Percentiles rank a stretch among this genome's conserved stretches.
These are phyloP conservation scores for Alentia gelatinosa DNA, from an alignment of 2,888 invertebrate species.

Conservation along the genomic window DNA sequence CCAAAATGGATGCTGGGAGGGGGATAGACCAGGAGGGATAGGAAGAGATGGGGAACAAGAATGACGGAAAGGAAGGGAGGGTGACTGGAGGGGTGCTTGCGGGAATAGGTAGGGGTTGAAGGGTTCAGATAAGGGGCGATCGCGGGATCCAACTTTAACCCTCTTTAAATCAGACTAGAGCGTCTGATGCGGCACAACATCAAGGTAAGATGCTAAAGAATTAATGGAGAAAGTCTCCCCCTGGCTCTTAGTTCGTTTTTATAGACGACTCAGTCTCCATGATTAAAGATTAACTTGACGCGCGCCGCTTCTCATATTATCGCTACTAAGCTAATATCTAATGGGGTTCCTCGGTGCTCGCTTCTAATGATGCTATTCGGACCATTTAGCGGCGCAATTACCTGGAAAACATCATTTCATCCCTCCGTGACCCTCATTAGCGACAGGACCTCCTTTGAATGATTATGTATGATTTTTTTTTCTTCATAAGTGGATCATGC, in stretches of 20 bases:
- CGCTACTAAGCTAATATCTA: slow-evolving; percentile 40
- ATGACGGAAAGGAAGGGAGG: background rate
- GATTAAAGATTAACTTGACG: slow-evolving; percentile 36
- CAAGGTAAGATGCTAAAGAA: slow-evolving; percentile 35
- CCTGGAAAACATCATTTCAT: slow-evolving; percentile 45
- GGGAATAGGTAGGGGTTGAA: background rate
- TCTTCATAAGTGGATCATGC: slow-evolving; percentile 24
- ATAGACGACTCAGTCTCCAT: background rate
- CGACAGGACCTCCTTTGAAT: slow-evolving; percentile 1
- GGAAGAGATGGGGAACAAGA: background rate
- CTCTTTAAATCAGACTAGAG: slow-evolving; percentile 7
- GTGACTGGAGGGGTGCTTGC: background rate
- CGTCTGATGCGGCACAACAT: background rate
- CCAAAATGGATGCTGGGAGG: background rate
- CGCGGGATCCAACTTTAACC: slow-evolving; percentile 18
- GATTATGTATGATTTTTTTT: slow-evolving; percentile 15
- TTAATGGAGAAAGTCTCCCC: slow-evolving; percentile 17
- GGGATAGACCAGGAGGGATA: background rate
- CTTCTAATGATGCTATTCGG: slow-evolving; percentile 45
- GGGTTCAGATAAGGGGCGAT: background rate
- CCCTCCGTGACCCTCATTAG: slow-evolving; percentile 34
- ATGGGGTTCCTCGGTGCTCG: slow-evolving; percentile 25
- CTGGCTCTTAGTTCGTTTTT: slow-evolving; percentile 20
- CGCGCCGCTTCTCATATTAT: background rate
- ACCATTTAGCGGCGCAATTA: slow-evolving; percentile 37